These are phyloP conservation scores for Dendrolimus houi DNA, from an alignment of 2,888 invertebrate species.

Conservation along the genomic window DNA sequence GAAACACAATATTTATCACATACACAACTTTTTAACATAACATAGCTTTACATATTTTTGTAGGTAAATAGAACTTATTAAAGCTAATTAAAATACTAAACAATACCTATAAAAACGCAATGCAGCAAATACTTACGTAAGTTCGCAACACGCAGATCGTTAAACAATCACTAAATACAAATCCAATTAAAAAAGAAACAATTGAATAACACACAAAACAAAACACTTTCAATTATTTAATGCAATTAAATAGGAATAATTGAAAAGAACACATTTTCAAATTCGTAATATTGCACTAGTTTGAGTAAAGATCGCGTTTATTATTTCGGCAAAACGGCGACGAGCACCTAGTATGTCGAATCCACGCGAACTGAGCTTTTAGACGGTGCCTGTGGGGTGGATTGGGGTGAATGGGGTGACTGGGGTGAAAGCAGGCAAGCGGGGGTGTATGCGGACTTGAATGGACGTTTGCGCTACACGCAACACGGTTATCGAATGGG, in stretches of 20 bases:
- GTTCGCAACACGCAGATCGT: constrained; percentile 43
- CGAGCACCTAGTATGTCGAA: constrained; percentile 25
- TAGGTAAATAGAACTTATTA: too few species aligned
- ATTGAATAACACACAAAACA: constrained; percentile 24
- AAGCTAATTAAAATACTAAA: not conserved
- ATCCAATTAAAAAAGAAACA: constrained; percentile 28
- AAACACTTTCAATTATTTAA: constrained; percentile 17
- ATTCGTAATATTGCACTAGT: constrained; percentile 57
- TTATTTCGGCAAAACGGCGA: constrained; percentile 19
- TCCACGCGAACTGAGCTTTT: constrained; percentile 44
- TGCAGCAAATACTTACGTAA: constrained; percentile 74
- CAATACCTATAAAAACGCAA: constrained; percentile 39
- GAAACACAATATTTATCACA: too few species aligned
- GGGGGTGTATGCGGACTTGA: constrained; percentile 28
- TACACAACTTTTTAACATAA: too few species aligned
- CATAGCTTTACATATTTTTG: too few species aligned
- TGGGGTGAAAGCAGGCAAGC: constrained; percentile 16
- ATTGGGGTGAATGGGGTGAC: constrained; percentile 31
- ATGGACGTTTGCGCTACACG: constrained; percentile 30
- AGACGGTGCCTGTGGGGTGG: constrained; percentile 41
- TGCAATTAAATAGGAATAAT: constrained; percentile 18
- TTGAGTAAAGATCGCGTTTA: constrained; percentile 49
- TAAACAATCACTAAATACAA: constrained; percentile 35
- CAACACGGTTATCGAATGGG: constrained; percentile 16
- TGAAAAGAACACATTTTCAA: constrained; percentile 31